These are phyloP conservation scores for Myotis planiceps DNA, from an alignment of 2,797 vertebrate genomes.

Conservation along the genomic window DNA sequence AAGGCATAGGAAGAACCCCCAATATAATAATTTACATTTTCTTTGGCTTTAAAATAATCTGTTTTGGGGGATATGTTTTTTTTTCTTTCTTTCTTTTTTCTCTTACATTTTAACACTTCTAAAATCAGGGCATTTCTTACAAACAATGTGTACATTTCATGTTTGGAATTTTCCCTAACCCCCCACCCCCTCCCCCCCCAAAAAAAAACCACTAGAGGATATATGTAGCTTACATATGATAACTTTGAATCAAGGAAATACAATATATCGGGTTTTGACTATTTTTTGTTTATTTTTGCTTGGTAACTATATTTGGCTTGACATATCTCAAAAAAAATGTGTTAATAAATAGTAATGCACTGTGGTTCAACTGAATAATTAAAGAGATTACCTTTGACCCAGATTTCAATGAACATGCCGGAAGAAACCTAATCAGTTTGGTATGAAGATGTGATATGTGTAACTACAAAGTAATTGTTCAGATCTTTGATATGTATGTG, in stretches of 20 bases:
- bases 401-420: neutral
- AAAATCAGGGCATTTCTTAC: neutral
- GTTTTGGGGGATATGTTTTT: neutral
- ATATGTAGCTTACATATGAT: neutral
- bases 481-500: neutral
- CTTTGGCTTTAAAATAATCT: neutral
- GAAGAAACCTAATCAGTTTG: neutral
- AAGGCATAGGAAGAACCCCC: neutral
- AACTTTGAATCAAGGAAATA: neutral
- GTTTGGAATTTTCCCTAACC: neutral
- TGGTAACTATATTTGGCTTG: neutral
- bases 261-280: neutral
- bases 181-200: neutral
- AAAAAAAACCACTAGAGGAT: neutral
- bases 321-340: neutral
- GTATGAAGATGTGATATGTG: neutral
- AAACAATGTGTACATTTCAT: neutral
- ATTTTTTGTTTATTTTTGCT: neutral
- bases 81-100: neutral
- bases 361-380: neutral
- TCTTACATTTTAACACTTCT: neutral
- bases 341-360: neutral
- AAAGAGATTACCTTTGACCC: neutral
- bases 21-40: neutral
- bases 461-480: neutral